Evolutionary conservation across 2,113 vertebrate species (phyloP).

Genomic region (Puma concolor): DNA sequence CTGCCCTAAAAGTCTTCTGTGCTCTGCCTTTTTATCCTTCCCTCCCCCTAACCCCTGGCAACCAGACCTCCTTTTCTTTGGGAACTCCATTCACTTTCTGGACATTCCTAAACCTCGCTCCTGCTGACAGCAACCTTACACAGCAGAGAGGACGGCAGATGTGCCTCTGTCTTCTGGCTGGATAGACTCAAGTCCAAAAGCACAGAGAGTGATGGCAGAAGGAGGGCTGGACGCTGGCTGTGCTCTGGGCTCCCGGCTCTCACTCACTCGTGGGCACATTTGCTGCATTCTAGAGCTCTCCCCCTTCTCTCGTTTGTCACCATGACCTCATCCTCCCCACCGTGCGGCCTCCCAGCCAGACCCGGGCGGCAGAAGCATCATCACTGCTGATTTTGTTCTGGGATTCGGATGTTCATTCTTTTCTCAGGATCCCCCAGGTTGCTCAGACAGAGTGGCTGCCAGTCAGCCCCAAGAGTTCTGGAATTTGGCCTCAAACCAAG

Average conservation of each 20-base stretch:
- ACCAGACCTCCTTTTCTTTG: neutral
- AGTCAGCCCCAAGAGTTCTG: constrained; percentile 80
- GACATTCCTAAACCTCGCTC: neutral
- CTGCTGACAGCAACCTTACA: neutral
- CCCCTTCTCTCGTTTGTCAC: constrained; percentile 61
- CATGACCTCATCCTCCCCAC: constrained; percentile 77
- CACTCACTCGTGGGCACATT: neutral
- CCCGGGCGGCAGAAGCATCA: constrained; percentile 62
- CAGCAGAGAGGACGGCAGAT: neutral
- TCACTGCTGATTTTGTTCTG: constrained; percentile 71
- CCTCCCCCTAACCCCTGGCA: neutral
- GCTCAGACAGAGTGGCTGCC: constrained; percentile 82
- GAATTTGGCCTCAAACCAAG: constrained; percentile 81
- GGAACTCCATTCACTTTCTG: neutral
- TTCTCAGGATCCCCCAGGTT: constrained; percentile 84
- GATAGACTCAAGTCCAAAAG: neutral
- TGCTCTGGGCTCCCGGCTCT: neutral
- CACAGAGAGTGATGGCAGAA: neutral
- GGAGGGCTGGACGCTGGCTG: neutral
- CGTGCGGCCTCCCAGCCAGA: constrained; percentile 72
- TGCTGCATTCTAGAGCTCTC: neutral
- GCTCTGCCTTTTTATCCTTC: neutral
- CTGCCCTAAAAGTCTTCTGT: neutral
- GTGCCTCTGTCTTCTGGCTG: neutral
- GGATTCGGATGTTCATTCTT: constrained; percentile 80